Conservation (phyloP, 2,113 vertebrate species). For the Naja naja region DNA sequence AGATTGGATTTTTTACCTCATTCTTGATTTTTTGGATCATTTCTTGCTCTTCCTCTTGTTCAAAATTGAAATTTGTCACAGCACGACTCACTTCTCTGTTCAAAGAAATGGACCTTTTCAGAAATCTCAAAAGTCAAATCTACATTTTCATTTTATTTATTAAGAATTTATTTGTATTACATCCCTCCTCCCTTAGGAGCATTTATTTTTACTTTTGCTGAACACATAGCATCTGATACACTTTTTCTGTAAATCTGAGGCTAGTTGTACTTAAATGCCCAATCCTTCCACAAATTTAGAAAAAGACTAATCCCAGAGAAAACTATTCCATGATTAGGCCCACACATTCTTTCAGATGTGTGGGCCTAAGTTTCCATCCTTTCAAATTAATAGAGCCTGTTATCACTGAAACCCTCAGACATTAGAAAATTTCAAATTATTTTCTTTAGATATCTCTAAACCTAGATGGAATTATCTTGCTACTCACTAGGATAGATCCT, state of each 20-base stretch:
- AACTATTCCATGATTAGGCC: background rate
- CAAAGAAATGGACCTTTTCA: background rate
- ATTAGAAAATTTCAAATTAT: background rate
- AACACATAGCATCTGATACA: background rate
- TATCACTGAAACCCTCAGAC: background rate
- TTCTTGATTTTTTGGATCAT: conserved; percentile 62
- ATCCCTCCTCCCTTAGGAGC: background rate
- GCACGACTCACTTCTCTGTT: conserved; percentile 62
- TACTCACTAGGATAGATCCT: background rate
- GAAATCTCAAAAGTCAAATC: background rate
- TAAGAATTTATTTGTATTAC: background rate
- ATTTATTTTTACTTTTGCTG: background rate
- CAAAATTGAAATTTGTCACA: conserved; percentile 58
- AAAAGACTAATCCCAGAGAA: background rate
- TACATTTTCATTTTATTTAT: background rate
- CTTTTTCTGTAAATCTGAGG: background rate
- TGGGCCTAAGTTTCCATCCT: background rate
- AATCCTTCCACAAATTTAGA: background rate
- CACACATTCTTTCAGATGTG: background rate
- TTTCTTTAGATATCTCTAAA: background rate
- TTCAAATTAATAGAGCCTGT: background rate
- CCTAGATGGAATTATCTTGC: background rate
- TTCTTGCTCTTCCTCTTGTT: conserved; percentile 58
- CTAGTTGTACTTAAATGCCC: background rate
- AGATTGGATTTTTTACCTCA: conserved; percentile 48